phyloP scores from a whole-genome alignment of 2,888 invertebrate species.

The Agrotis ipsilon region DNA sequence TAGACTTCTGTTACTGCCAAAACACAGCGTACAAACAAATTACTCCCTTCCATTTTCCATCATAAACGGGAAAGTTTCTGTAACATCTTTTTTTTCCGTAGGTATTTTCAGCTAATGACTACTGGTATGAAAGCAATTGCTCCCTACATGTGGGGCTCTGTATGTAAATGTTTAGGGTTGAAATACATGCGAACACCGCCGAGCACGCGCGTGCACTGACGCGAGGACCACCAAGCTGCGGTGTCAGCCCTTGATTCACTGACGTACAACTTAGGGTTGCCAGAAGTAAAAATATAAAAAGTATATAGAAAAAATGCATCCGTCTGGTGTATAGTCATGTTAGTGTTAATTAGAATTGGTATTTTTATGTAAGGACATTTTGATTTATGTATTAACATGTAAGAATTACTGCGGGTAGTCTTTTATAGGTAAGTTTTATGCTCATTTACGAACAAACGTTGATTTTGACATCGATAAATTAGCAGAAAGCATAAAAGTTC shows the following conservation, averaged over 20 bases:
- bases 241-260: conserved; percentile 90
- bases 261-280: conserved; percentile 79
- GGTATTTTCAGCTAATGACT: conserved; percentile 52
- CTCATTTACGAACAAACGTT: neutral
- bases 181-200: conserved; percentile 81
- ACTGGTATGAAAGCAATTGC: conserved; percentile 58
- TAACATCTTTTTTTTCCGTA: conserved; percentile 1
- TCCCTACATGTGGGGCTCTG: conserved; percentile 54
- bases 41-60: conserved; percentile 7
- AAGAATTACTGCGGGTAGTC: neutral
- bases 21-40: conserved; percentile 5
- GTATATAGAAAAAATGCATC: conserved; percentile 6
- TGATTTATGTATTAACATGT: neutral
- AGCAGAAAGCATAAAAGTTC: neutral
- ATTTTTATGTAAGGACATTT: neutral
- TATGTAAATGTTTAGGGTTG: conserved; percentile 87
- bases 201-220: conserved; percentile 87
- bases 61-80: conserved; percentile 6
- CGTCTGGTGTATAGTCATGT: neutral
- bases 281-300: conserved; percentile 24
- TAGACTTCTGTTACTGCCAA: conserved; percentile 31
- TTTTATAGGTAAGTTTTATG: neutral
- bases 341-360: neutral
- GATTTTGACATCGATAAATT: neutral
- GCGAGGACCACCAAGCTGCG: conserved; percentile 87